Base-by-base conservation (phyloP, 1,140 invertebrate species). In the Wiebesia pumilae region DNA sequence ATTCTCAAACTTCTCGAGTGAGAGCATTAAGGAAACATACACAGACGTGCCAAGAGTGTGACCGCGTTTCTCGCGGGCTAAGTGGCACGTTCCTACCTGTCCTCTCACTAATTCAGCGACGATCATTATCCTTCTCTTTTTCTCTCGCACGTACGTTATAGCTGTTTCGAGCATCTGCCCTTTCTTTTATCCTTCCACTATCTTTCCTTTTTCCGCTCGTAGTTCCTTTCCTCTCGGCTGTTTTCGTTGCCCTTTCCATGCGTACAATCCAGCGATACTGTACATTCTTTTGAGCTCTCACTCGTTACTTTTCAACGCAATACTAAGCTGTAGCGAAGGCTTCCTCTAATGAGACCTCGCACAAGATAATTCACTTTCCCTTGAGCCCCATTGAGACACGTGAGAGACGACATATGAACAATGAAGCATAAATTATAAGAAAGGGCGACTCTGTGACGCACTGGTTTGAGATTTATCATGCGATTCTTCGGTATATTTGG, bases 21-120 rank as follows among this genome's bases (percentile, higher is more conserved):
- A 78, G 58, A 33, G 80, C 65, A 30, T 21, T n/a, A 24, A 30
- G 3, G 40, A 40, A 40, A 14, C 51, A 16, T 54, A 16, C 51
- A 7, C 43, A 91, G 92, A 93, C 91, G 92, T 91, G 92, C 90
- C 93, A 92, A 93, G 93, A 93, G 93, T 94, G 91, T 92, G 93
- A 93, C 93, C 93, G 93, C 93, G 93, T 93, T 93, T 94, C 91
- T 91, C 89, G 90, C 89, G 89, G 90, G 90, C 89, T 91, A 92
- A 94, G 93, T 94, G 92, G 93, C 92, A 94, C 93, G 92, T 92
- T 92, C 90, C 93, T 93, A 91, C 91, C 89, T 92, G 90, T 91
- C 92, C 90, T 90, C 89, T 89, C 65, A 79, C 85, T 81, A 67
- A 84, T 79, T 87, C 67, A 58, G 43, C 47, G 58, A 24, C 80